Base-by-base conservation (phyloP, 2,888 invertebrate species). In the Rhaphigaster nebulosa region DNA sequence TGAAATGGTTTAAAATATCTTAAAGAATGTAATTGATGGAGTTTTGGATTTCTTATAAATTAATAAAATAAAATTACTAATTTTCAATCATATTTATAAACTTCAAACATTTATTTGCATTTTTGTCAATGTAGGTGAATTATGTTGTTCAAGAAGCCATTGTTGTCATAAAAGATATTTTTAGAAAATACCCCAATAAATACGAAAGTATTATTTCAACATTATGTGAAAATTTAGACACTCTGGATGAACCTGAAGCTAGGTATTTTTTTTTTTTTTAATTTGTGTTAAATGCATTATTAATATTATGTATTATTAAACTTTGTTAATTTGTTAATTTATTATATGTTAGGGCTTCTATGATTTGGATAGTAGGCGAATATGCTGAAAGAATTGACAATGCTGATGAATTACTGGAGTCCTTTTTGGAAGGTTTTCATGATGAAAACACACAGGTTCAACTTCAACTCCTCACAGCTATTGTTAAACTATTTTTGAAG, bases 61-160 rank as follows among this genome's bases (percentile, higher is more conserved):
- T 8, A 56, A 26, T 56, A 26, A 56, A 56, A 56, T 56, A 18
- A 56, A 6, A 26, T 26, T 60, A n/a, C 3, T n/a, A 60, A n/a
- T n/a, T n/a, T n/a, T 60, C 26, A n/a, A 12, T 60, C 8, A 1
- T 60, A 60, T n/a, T 60, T n/a, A 60, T n/a, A 60, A 65, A 65
- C 5, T 29, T 29, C 60, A 29, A 65, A 15, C 18, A 29, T 65
- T 65, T 4, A 18, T 29, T 65, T 65, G 5, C 18, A 26, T 65
- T 65, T 65, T 65, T 65, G 3, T 6, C 34, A 29, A 29, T 29
- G 89, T 90, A 94, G 94, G 95, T 98, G 38, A 99, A 99, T 95
- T 99, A 99, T 94, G 99, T 99, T 29, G 99, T 99, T 0, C 99
- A 99, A 94, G 99, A 99, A 94, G 99, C 99, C 0, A 99, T 99